Evolutionary conservation across 2,113 vertebrate species (phyloP).

Genomic region (Antechinus stuartii): DNA sequence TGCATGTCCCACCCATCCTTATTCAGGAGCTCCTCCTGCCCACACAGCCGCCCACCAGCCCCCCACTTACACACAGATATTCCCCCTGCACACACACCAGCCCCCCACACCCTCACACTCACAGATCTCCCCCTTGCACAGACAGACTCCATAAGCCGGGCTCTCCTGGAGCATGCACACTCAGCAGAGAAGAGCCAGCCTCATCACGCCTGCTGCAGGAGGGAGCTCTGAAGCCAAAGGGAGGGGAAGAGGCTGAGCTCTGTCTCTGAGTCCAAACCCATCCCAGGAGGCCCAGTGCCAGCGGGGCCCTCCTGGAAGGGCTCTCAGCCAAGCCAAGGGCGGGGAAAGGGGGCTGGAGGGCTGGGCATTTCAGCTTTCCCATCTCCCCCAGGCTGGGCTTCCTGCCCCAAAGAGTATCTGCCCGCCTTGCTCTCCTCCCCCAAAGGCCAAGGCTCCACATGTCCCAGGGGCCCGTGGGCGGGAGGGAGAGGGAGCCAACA

Average conservation of each 20-base stretch:
- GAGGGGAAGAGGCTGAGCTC: neutral
- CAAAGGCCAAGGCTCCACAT: neutral
- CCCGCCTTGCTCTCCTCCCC: neutral
- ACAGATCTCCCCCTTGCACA: neutral
- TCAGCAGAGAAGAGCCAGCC: neutral
- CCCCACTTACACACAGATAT: no score
- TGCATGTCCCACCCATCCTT: no score
- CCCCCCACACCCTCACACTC: neutral
- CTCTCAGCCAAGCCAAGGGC: slow-evolving; percentile 13
- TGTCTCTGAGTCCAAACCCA: neutral
- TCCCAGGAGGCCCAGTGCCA: neutral
- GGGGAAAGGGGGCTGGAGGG: slow-evolving; percentile 72
- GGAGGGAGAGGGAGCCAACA: neutral
- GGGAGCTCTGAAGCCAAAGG: neutral
- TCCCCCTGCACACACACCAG: no score
- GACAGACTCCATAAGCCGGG: neutral
- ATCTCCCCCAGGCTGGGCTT: neutral
- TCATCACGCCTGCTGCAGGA: neutral
- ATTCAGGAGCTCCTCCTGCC: no score
- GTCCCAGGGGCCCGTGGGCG: neutral
- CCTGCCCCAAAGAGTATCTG: neutral
- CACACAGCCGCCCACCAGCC: no score
- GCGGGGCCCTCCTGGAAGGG: neutral
- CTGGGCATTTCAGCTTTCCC: neutral
- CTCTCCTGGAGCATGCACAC: neutral